Percentiles rank a stretch among this genome's conserved stretches.
Evolutionary conservation across 1,140 invertebrate species (phyloP).

Genomic region (Drosophila watanabei): DNA sequence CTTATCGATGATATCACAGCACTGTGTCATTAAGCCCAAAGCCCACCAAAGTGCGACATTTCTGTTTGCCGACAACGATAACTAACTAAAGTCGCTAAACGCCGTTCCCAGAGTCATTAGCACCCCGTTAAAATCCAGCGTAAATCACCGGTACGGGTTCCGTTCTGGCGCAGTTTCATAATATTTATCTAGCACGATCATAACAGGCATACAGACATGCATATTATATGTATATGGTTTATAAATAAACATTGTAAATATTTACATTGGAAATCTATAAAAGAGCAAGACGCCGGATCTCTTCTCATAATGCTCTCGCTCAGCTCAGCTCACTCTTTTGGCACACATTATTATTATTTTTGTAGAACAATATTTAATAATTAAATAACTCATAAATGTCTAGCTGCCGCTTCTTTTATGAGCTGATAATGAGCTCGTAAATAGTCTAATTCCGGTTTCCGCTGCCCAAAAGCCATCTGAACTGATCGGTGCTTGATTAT

Average conservation of each 20-base stretch:
- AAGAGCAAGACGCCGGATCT: conserved; percentile 27
- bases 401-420: conserved; percentile 22
- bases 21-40: conserved; percentile 31
- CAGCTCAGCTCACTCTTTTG: conserved; percentile 6
- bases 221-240: conserved; percentile 58
- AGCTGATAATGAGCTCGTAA: conserved; percentile 50
- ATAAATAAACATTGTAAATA: conserved; percentile 80
- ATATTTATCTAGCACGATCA: conserved; percentile 74
- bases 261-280: conserved; percentile 73
- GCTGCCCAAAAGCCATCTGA: conserved; percentile 20
- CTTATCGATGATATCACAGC: conserved; percentile 62
- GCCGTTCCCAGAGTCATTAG: conserved; percentile 56
- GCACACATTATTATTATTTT: conserved; percentile 13
- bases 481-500: conserved; percentile 8
- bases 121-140: conserved; percentile 45
- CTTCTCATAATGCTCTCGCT: conserved; percentile 46
- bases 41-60: conserved; percentile 44
- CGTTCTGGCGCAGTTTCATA: conserved; percentile 56
- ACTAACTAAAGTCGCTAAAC: conserved; percentile 50
- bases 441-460: conserved; percentile 27
- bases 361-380: conserved; percentile 15
- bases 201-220: conserved; percentile 26
- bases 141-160: conserved; percentile 32
- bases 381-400: conserved; percentile 39
- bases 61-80: conserved; percentile 40